Percentiles rank a stretch among this genome's conserved stretches.
Conservation (phyloP, 2,888 invertebrate species). For the Coecobrya sp. region DNA sequence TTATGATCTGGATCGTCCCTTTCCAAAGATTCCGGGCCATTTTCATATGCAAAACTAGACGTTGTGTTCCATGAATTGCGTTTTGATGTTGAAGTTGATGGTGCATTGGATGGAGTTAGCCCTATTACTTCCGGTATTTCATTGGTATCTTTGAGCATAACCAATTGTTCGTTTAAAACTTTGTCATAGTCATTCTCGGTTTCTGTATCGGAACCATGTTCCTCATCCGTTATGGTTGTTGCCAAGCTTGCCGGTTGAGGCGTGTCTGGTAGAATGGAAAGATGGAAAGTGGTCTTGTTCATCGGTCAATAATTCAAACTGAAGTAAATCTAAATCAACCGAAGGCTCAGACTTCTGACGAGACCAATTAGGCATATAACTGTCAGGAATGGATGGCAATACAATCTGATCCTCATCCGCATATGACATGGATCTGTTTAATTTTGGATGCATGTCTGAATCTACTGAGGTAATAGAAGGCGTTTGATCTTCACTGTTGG, state of each 20-base stretch:
- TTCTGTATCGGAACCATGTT: slow-evolving; percentile 7
- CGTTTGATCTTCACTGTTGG: not conserved
- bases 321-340: slow-evolving; percentile 44
- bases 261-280: slow-evolving; percentile 65
- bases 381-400: slow-evolving; percentile 47
- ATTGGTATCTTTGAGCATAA: not conserved
- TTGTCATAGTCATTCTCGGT: slow-evolving; percentile 48
- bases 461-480: too few species aligned
- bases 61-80: slow-evolving; percentile 75
- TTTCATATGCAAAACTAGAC: slow-evolving; percentile 68
- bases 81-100: slow-evolving; percentile 54
- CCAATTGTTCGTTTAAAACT: slow-evolving; percentile 43
- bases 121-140: not conserved
- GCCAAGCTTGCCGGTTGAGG: slow-evolving; percentile 69
- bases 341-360: slow-evolving; percentile 30
- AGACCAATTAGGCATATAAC: slow-evolving; percentile 62
- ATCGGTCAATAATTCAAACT: slow-evolving; percentile 59
- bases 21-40: slow-evolving; percentile 20
- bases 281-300: slow-evolving; percentile 66
- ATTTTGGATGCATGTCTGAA: not conserved
- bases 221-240: slow-evolving; percentile 52
- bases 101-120: not conserved
- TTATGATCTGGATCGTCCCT: not conserved
- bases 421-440: not conserved
- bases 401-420: slow-evolving; percentile 1